Evolutionary conservation across 2,797 vertebrate genomes (phyloP), one percentile per base, ranked within the genome.

Genomic region (Iguana delicatissima): DNA sequence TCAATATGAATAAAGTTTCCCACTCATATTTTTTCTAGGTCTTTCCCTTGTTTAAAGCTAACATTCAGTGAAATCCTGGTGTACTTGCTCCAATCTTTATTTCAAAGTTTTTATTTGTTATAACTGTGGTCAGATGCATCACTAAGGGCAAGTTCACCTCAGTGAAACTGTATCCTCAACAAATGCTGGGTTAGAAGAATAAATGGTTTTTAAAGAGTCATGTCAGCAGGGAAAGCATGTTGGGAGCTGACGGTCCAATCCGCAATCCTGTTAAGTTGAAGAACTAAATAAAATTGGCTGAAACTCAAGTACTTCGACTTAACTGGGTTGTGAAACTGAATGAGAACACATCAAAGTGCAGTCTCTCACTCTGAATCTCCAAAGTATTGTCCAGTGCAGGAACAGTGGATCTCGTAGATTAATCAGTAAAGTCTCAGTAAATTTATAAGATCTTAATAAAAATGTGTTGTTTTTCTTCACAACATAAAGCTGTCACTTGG

Each of bases 291-390:
- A 84, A 67, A 91, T 79, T 80, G 73, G 74, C 50, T 84, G 62
- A 88, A 46, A 88, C 50, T 84, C 46, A 77, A 87, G 59, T 87
- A 84, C 59, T n/a, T 79, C 93, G 88, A 94, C 92, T 93, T 91
- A 80, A 79, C 59, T n/a, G 46, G 29, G 62, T 84, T 79, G 86
- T 88, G 73, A 81, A 87, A 88, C 73, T 88, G 73, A 79, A 88
- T 32, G 38, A 79, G 46, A 83, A 59, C 50, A 59, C 38, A 84
- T 89, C 72, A 84, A 69, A 84, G 59, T n/a, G 22, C 67, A 86
- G 9, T 72, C 6, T 86, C 13, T 52, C 9, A 57, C 42, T 89
- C 83, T 84, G n/a, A 86, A 50, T 73, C 50, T n/a, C 59, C 72
- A 87, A 87, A 82, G 85, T 64, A 83, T 29, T 38, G 26, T 87